A percentile compares a stretch with the other conserved stretches of the same genome.
These are phyloP conservation scores for Polietes domitor DNA, from an alignment of 2,888 invertebrate species.

Conservation along the genomic window DNA sequence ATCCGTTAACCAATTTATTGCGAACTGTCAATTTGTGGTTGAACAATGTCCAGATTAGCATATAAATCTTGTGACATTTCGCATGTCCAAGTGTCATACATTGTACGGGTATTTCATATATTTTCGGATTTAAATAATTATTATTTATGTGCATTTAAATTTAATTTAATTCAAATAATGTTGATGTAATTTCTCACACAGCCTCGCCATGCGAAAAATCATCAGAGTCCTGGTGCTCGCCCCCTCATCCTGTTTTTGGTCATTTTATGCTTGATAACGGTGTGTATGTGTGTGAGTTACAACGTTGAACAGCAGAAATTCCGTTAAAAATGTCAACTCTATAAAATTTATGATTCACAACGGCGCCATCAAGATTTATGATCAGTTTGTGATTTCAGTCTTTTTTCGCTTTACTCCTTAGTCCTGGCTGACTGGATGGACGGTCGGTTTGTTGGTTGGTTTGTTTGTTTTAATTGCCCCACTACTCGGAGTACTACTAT, in stretches of 20 bases:
- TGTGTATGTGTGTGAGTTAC: constrained; percentile 27
- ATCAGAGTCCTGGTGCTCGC: background rate
- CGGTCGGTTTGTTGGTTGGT: background rate
- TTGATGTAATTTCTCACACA: background rate
- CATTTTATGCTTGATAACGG: constrained; percentile 47
- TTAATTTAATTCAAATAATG: constrained; percentile 2
- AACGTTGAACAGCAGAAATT: constrained; percentile 51
- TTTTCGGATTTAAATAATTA: background rate
- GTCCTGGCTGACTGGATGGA: background rate
- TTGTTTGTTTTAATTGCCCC: constrained; percentile 17
- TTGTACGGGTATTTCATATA: background rate
- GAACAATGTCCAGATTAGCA: too few relatives aligned
- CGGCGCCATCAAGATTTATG: constrained; percentile 72
- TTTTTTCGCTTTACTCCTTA: constrained; percentile 44
- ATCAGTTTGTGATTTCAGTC: constrained; percentile 68
- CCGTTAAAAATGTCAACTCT: constrained; percentile 68
- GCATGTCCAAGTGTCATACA: background rate
- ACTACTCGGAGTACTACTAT: background rate
- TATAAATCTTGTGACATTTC: background rate
- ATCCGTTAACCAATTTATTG: too few relatives aligned
- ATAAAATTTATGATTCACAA: constrained; percentile 69
- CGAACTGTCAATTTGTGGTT: too few relatives aligned
- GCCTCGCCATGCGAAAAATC: background rate
- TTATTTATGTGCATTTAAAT: constrained; percentile 13
- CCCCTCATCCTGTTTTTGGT: background rate